These are phyloP conservation scores for Lutjanus campechanus DNA, from an alignment of 2,797 vertebrate genomes.

Conservation along the genomic window DNA sequence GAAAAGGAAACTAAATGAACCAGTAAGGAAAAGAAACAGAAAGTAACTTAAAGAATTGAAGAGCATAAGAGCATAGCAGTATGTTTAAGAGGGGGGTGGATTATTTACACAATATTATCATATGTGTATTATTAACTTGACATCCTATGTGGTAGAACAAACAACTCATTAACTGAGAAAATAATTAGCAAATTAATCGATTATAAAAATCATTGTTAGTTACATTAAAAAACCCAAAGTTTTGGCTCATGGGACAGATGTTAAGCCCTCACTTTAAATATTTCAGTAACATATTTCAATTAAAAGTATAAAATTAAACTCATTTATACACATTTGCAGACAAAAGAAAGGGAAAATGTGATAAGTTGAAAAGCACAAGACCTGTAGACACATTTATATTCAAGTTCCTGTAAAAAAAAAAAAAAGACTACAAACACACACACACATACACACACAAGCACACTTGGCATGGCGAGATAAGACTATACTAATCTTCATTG, in stretches of 20 bases:
- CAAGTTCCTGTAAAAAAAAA: neutral
- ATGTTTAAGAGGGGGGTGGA: no score
- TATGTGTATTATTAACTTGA: no score
- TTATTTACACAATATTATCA: no score
- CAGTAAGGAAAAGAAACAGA: no score
- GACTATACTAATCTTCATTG: constrained; percentile 69
- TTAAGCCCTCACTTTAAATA: neutral
- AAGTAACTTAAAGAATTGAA: no score
- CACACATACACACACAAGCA: constrained; percentile 39
- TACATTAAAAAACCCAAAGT: neutral
- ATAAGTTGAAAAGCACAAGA: neutral
- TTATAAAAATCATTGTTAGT: neutral
- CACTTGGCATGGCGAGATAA: constrained; percentile 41
- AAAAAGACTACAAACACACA: constrained; percentile 20
- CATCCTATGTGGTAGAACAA: no score
- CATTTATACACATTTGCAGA: neutral
- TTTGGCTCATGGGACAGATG: neutral
- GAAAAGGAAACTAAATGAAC: no score
- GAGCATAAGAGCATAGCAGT: no score
- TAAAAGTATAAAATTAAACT: neutral
- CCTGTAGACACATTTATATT: neutral
- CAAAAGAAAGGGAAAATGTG: neutral
- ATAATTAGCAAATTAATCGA: no score
- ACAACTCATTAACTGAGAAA: no score
- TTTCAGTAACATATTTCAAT: neutral